phyloP scores from a whole-genome alignment of 53 echinoderm and acorn worm genomes.

The Pentamera pediparva region DNA sequence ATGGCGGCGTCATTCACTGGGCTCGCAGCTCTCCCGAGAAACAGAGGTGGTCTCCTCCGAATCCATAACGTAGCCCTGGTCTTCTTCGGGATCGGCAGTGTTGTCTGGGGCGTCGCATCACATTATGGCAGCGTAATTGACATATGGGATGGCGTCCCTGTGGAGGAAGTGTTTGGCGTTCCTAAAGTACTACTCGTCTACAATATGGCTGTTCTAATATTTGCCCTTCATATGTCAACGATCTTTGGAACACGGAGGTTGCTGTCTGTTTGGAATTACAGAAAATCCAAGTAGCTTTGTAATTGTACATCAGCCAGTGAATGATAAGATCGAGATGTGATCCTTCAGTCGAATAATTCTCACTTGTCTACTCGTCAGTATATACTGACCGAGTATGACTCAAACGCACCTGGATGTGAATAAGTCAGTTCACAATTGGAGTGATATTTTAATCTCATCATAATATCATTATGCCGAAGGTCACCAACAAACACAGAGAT shows the following conservation, averaged over 20 bases:
- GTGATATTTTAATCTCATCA: too few relatives aligned
- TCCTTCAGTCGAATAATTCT: too few relatives aligned
- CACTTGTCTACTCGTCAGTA: too few relatives aligned
- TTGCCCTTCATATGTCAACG: slow-evolving; percentile 47
- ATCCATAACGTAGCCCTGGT: slow-evolving; percentile 51
- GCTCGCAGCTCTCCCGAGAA: slow-evolving; percentile 64
- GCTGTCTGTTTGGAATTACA: slow-evolving; percentile 57
- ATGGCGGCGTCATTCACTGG: slow-evolving; percentile 73
- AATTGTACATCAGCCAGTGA: too few relatives aligned
- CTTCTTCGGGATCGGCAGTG: slow-evolving; percentile 69
- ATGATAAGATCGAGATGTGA: too few relatives aligned
- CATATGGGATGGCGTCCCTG: background rate
- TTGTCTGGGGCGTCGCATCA: slow-evolving; percentile 37
- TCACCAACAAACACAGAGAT: too few relatives aligned
- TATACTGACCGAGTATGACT: too few relatives aligned
- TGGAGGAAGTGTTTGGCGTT: slow-evolving; percentile 19
- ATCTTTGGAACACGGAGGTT: slow-evolving; percentile 42
- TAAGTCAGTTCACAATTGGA: too few relatives aligned
- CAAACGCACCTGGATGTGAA: too few relatives aligned
- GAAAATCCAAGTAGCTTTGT: slow-evolving; percentile 57
- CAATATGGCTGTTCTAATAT: slow-evolving; percentile 8
- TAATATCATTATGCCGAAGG: too few relatives aligned
- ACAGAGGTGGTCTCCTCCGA: slow-evolving; percentile 41
- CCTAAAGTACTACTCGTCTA: slow-evolving; percentile 26
- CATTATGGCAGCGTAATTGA: slow-evolving; percentile 18